Conservation (phyloP, 2,113 vertebrate species). For the Sinocyclocheilus rhinocerous region DNA sequence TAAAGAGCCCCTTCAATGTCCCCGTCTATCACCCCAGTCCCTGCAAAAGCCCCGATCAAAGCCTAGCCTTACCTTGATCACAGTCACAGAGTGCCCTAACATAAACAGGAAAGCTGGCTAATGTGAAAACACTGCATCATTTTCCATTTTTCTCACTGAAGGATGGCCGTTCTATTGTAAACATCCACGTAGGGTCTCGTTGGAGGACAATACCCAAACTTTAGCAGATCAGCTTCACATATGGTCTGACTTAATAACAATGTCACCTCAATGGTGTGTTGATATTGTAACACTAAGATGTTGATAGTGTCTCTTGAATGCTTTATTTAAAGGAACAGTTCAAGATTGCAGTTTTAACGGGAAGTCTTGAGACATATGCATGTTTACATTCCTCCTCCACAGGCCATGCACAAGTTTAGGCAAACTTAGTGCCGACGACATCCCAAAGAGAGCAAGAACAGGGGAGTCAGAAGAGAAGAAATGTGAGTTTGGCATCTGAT, state of each 20-base stretch:
- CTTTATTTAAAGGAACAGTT: neutral
- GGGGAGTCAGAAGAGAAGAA: neutral
- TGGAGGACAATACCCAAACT: conserved; percentile 32
- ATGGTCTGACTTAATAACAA: conserved; percentile 11
- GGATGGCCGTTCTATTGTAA: conserved; percentile 42
- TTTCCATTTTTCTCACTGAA: conserved; percentile 54
- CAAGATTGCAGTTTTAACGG: neutral
- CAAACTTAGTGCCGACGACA: neutral
- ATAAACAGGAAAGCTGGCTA: conserved; percentile 58
- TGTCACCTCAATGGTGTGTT: neutral
- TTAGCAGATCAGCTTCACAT: conserved; percentile 9
- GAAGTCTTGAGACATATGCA: neutral
- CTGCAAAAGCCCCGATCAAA: conserved; percentile 55
- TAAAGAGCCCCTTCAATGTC: conserved; percentile 4
- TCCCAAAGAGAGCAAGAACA: neutral
- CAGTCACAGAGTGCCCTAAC: conserved; percentile 54
- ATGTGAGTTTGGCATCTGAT: neutral
- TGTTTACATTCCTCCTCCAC: neutral
- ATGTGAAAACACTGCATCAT: conserved; percentile 56
- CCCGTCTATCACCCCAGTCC: conserved; percentile 34
- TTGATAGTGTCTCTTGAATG: neutral
- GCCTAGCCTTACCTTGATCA: conserved; percentile 33
- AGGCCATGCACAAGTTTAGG: neutral
- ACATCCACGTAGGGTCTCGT: conserved; percentile 9
- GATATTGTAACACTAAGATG: conserved; percentile 6